Evolutionary conservation across 1,140 invertebrate genomes (phyloP).

Genomic region (Stegodyphus dumicola): DNA sequence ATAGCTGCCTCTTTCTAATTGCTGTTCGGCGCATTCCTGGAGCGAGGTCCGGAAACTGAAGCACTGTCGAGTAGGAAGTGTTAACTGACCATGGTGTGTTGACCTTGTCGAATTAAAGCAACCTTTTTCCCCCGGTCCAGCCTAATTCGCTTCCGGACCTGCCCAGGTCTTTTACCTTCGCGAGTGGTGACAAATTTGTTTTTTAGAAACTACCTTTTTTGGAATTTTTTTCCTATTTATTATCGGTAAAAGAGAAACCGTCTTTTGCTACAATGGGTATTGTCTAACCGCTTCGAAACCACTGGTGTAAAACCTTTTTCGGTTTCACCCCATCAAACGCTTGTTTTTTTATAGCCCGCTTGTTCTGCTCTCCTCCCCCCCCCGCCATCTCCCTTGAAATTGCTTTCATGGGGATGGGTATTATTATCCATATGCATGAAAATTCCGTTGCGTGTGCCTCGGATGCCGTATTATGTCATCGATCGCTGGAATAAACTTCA

Average conservation of each 20-base stretch:
- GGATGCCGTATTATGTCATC: constrained; percentile 2
- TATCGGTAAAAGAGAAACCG: not conserved
- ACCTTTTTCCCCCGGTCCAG: constrained; percentile 22
- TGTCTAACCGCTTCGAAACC: constrained; percentile 6
- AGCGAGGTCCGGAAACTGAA: constrained; percentile 16
- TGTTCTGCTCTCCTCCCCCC: too few relatives aligned
- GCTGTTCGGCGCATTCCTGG: constrained; percentile 17
- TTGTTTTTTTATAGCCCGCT: too few relatives aligned
- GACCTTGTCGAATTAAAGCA: constrained; percentile 49
- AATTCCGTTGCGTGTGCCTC: constrained; percentile 4
- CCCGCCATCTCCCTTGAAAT: not conserved
- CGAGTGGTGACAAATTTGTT: constrained; percentile 7
- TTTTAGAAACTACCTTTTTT: too few relatives aligned
- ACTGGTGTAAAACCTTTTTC: constrained; percentile 17
- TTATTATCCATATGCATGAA: not conserved
- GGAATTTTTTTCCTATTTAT: not conserved
- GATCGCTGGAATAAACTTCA: not conserved
- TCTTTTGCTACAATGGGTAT: constrained; percentile 4
- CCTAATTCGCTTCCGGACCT: constrained; percentile 47
- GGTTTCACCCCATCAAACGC: not conserved
- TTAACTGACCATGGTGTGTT: constrained; percentile 35
- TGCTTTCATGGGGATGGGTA: not conserved
- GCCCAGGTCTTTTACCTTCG: constrained; percentile 45
- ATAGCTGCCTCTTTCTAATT: constrained; percentile 26
- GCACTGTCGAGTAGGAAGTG: constrained; percentile 35